Evolutionary conservation across 2,113 vertebrate species (phyloP), one percentile per base, ranked within the genome.

Genomic region (Hippopotamus amphibius): DNA sequence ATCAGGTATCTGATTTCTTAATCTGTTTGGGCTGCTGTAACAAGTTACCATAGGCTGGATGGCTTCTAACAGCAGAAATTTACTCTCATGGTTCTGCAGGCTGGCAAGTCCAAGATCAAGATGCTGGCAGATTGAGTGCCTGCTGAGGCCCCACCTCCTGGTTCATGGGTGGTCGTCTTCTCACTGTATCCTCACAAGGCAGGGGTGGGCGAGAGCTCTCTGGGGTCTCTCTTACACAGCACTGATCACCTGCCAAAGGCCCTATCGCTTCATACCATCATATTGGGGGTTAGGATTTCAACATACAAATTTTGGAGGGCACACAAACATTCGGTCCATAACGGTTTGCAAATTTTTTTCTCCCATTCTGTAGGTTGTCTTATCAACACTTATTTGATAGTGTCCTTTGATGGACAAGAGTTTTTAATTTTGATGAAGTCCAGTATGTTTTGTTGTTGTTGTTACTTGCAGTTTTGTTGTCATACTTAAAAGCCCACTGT

Each of bases 381-480:
- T 69, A 46, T 50, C 22, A 71, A 10, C 30, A 48, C 53, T 76
- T 46, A 37, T 79, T 71, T 48, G 19, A 48, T 71, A 59, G n/a
- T 71, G 21, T 89, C 30, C 22, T 77, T 71, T 71, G 15, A 71
- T 43, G 65, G 50, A 82, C 13, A 82, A 26, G 17, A 71, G 14
- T 48, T 83, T 53, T 48, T 82, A 26, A 59, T 92, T 48, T 92
- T 92, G 53, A 48, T 92, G 53, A 72, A 92, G 61, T 83, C 53
- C 21, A 61, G 3, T 77, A 69, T 65, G 13, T 13, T 92, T 82
- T 79, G 43, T n/a, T 53, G 46, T 77, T 77, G 46, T 53, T 88
- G 14, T 76, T 89, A 89, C 33, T n/a, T 83, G 22, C n/a, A 28
- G 14, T 77, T 77, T 59, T 77, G 48, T 9, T 33, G 16, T 77